Percentiles rank a stretch among this genome's conserved stretches.
phyloP scores from a whole-genome alignment of 2,888 invertebrate species.

The Coelogynopora nodosa region DNA sequence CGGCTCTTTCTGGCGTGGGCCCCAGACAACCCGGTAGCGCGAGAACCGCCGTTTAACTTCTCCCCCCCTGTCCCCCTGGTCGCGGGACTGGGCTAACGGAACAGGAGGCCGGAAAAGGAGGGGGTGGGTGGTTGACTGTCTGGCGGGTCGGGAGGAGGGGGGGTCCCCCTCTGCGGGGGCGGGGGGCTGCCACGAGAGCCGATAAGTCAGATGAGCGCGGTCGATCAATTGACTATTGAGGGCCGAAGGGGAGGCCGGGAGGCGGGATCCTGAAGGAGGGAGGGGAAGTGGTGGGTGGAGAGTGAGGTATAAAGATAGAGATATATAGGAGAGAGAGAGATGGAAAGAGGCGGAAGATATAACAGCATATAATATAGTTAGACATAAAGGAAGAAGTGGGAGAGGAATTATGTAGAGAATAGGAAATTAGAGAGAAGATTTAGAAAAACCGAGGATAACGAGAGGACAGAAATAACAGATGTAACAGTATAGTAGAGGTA shows the following conservation, averaged over 20 bases:
- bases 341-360: too few relatives aligned
- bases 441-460: too few relatives aligned
- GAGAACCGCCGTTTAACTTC: neutral
- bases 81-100: neutral
- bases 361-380: too few relatives aligned
- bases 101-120: too few relatives aligned
- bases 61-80: neutral
- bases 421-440: too few relatives aligned
- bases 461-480: too few relatives aligned
- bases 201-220: neutral
- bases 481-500: too few relatives aligned
- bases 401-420: too few relatives aligned
- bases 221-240: neutral
- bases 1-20: neutral
- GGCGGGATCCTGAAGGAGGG: neutral
- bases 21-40: conserved; percentile 27
- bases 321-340: too few relatives aligned
- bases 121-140: neutral
- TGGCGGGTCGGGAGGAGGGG: neutral
- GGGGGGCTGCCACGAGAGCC: neutral
- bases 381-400: too few relatives aligned
- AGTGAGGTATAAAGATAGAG: too few relatives aligned
- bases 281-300: neutral
- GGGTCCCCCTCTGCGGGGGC: too few relatives aligned
- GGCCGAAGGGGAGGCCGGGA: neutral